These are phyloP conservation scores for Gouania willdenowi DNA, from an alignment of 2,797 vertebrate species.

Conservation along the genomic window DNA sequence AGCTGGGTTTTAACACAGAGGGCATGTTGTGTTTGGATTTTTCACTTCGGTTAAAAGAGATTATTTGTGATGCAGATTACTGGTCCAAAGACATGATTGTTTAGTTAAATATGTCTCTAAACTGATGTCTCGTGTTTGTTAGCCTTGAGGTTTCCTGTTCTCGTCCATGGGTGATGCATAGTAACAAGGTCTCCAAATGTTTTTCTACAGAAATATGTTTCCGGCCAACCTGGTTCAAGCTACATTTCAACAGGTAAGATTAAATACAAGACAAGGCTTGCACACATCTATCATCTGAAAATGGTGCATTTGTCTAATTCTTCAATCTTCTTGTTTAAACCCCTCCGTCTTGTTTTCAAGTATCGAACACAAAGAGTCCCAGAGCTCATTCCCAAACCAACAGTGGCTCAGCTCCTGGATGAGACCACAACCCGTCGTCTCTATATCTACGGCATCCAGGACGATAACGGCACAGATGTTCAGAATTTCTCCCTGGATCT, in stretches of 20 bases:
- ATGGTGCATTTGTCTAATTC: not conserved
- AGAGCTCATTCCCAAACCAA: slow-evolving; percentile 78
- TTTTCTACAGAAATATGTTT: slow-evolving; percentile 97
- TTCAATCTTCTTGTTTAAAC: too few species aligned
- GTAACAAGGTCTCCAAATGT: too few species aligned
- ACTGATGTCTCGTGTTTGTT: too few species aligned
- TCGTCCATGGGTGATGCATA: too few species aligned
- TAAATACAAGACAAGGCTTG: not conserved
- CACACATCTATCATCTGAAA: too few species aligned
- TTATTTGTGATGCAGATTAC: too few species aligned
- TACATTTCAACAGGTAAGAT: slow-evolving; percentile 93
- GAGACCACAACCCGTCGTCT: slow-evolving; percentile 76
- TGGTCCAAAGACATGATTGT: too few species aligned
- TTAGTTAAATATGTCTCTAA: too few species aligned
- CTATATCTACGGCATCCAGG: slow-evolving; percentile 89
- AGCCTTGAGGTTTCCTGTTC: too few species aligned
- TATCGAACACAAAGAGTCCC: slow-evolving; percentile 90
- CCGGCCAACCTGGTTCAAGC: slow-evolving; percentile 94
- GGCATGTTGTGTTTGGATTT: too few species aligned
- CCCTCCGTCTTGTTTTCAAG: slow-evolving; percentile 63
- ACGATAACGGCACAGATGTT: slow-evolving; percentile 85
- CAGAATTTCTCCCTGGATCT: slow-evolving; percentile 93
- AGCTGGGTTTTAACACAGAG: too few species aligned
- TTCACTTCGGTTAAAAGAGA: too few species aligned
- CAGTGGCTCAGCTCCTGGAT: slow-evolving; percentile 46